Base-by-base conservation (phyloP, 2,113 vertebrate species). In the Atherinomorus stipes region DNA sequence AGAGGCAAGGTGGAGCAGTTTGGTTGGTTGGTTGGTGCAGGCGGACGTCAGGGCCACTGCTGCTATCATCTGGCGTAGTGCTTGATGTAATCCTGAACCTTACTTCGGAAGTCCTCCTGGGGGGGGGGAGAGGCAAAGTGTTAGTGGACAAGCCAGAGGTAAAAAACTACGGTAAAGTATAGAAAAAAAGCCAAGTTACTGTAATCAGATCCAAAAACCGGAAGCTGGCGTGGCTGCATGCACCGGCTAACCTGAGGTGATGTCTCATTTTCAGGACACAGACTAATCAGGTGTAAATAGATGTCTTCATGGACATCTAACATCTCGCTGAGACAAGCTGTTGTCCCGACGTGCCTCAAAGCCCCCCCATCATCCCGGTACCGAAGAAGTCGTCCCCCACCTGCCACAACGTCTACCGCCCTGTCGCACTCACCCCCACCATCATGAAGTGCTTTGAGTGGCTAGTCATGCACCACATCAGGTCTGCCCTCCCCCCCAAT, bases 61-160 rank as follows among this genome's bases (percentile, higher is more conserved):
- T 25, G 86, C 89, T 93, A 97, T 98, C 97, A 98, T 98, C 97
- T 98, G 44, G 96, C 96, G 0, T 96, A 97, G 80, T 93, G 93
- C 89, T 95, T 96, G 89, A 98, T 97, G 94, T 97, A 98, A 92
- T 98, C 96, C 64, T 97, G 96, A 90, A 98, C 97, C 87, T 98
- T 98, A 90, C 60, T 96, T 64, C 97, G 94, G 45, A 97, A 98
- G 78, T 98, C 96, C 86, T 98, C 97, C 96, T 98, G 78, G 21
- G 86, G 25, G 51, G 53, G 74, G n/a, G 76, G 45, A 79, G 13
- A 56, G 21, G 6, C 11, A 22, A 31, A 44, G 37, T n/a, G 53
- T 70, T 18, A 62, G 19, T 31, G 11, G 7, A 50, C 25, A 28
- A 34, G 19, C 7, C 37, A 22, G 25, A 47, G 5, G 51, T 11